These are phyloP conservation scores for Acanthacorydalis orientalis DNA, from an alignment of 2,888 invertebrate species.

Conservation along the genomic window DNA sequence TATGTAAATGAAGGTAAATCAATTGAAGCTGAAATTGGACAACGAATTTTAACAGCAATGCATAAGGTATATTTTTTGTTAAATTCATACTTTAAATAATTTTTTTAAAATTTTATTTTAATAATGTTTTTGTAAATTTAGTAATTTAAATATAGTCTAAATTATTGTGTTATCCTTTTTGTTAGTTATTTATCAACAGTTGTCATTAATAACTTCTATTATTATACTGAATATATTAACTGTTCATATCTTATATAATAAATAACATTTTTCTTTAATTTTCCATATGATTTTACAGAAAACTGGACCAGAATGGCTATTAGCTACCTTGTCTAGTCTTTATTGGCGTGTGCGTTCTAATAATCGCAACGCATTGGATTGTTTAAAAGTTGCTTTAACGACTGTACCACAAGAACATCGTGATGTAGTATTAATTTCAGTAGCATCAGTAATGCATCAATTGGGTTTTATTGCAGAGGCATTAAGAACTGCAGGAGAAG, in stretches of 20 bases:
- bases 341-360: conserved; percentile 65
- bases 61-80: conserved; percentile 37
- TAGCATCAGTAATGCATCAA: conserved; percentile 51
- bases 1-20: conserved; percentile 23
- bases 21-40: conserved; percentile 58
- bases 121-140: too few relatives aligned
- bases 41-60: conserved; percentile 54
- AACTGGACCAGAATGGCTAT: conserved; percentile 55
- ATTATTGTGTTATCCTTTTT: too few relatives aligned
- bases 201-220: too few relatives aligned
- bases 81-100: too few relatives aligned
- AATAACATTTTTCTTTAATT: neutral
- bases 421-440: conserved; percentile 50
- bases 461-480: conserved; percentile 49
- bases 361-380: conserved; percentile 48
- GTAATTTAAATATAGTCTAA: too few relatives aligned
- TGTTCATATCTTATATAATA: neutral
- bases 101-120: too few relatives aligned
- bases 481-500: conserved; percentile 38
- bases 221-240: neutral
- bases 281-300: conserved; percentile 30
- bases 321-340: conserved; percentile 53
- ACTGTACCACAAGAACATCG: conserved; percentile 37
- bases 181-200: neutral
- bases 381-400: conserved; percentile 43